Evolutionary conservation across 2,113 vertebrate species (phyloP).

Genomic region (Vicugna pacos): DNA sequence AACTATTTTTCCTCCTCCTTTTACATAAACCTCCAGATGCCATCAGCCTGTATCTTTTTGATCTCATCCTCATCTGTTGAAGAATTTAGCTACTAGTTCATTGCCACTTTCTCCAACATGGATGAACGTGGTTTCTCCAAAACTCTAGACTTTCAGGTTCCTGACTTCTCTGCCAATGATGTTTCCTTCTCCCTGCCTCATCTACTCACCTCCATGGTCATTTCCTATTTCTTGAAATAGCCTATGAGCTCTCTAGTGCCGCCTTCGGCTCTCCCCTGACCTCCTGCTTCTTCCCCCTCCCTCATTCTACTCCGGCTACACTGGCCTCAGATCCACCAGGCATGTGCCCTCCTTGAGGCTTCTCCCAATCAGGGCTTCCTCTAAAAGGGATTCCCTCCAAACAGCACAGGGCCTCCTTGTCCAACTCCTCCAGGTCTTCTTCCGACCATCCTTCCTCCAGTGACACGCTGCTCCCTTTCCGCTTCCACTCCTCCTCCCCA

Average conservation of each 20-base stretch:
- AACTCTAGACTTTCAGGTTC: not conserved
- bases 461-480: not conserved
- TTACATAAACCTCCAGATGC: not conserved
- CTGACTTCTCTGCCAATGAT: not conserved
- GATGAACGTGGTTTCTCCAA: not conserved
- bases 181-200: not conserved
- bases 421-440: not conserved
- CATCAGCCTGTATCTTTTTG: not conserved
- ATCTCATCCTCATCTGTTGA: not conserved
- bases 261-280: not conserved
- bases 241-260: not conserved
- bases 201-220: not conserved
- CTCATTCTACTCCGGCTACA: not conserved
- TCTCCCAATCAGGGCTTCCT: not conserved
- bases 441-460: not conserved
- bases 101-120: not conserved
- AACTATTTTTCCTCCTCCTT: not conserved
- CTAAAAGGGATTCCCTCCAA: not conserved
- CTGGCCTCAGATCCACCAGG: not conserved
- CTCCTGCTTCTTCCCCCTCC: not conserved
- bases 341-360: not conserved
- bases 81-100: not conserved
- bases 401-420: not conserved
- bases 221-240: not conserved
- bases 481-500: not conserved